phyloP scores from a whole-genome alignment of 2,113 vertebrate genomes.

The Macrotis lagotis region DNA sequence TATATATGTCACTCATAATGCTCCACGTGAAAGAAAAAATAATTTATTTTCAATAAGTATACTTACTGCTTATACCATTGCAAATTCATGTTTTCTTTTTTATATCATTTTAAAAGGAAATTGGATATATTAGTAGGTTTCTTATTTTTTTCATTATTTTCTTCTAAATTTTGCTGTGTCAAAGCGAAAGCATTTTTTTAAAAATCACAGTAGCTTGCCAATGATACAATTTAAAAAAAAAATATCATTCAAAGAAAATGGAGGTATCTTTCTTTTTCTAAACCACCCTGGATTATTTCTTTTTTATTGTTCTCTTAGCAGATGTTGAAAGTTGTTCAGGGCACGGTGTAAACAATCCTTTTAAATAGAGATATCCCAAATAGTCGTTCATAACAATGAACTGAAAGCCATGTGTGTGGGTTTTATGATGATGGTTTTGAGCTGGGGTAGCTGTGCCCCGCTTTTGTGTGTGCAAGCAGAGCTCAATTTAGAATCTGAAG shows the following conservation, averaged over 20 bases:
- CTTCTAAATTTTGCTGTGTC: conserved; percentile 23
- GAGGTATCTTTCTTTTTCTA: conserved; percentile 77
- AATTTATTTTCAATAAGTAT: conserved; percentile 38
- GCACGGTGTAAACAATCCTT: conserved; percentile 72
- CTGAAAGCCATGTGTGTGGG: not conserved
- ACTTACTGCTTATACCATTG: conserved; percentile 37
- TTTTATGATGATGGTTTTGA: not conserved
- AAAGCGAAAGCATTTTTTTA: conserved; percentile 45
- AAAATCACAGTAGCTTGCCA: conserved; percentile 66
- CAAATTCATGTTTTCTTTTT: conserved; percentile 36
- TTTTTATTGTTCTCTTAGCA: conserved; percentile 82
- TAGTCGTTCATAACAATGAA: conserved; percentile 35
- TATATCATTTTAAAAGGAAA: conserved; percentile 6
- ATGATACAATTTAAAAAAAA: conserved; percentile 52
- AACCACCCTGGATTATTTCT: conserved; percentile 82
- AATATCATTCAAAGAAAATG: conserved; percentile 63
- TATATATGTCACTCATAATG: conserved; percentile 19
- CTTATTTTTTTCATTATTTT: conserved; percentile 33
- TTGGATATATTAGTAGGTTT: not conserved
- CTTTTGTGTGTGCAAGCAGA: conserved; percentile 22
- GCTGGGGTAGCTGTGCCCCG: not conserved
- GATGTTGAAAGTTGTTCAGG: conserved; percentile 81
- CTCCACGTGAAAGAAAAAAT: conserved; percentile 44
- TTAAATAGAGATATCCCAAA: conserved; percentile 68
- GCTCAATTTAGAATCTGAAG: conserved; percentile 79